A percentile compares a stretch with the other conserved stretches of the same genome.
Conservation (phyloP, 2,113 vertebrate species). For the Anarrhichthys ocellatus region DNA sequence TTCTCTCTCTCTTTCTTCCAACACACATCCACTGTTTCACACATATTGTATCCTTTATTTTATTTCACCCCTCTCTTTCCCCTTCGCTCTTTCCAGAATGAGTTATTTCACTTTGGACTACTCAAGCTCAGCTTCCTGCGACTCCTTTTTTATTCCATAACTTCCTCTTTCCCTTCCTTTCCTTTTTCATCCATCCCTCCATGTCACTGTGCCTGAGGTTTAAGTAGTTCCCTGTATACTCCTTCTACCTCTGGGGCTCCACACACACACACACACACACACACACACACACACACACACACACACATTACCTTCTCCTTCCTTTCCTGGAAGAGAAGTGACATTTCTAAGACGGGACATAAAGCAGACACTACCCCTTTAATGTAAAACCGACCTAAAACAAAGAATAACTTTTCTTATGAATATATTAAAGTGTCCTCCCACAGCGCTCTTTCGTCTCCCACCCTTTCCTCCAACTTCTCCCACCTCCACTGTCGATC, state of each 20-base stretch:
- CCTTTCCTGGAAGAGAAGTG: not conserved
- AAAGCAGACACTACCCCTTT: slow-evolving; percentile 24
- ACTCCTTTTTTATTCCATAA: slow-evolving; percentile 4
- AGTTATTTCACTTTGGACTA: slow-evolving; percentile 37
- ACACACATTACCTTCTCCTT: slow-evolving; percentile 3
- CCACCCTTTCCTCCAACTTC: slow-evolving; percentile 28
- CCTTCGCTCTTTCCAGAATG: slow-evolving; percentile 29
- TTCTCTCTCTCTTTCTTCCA: slow-evolving; percentile 17
- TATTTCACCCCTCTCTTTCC: slow-evolving; percentile 3
- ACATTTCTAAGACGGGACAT: slow-evolving; percentile 13
- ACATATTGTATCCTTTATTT: slow-evolving; percentile 25
- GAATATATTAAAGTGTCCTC: slow-evolving; percentile 51
- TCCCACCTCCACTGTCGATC: slow-evolving; percentile 46
- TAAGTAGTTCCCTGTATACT: slow-evolving; percentile 14
- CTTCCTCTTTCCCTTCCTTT: slow-evolving; percentile 6
- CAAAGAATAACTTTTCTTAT: slow-evolving; percentile 36
- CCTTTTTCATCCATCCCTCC: slow-evolving; percentile 19
- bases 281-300: not conserved
- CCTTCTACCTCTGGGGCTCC: slow-evolving; percentile 10
- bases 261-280: not conserved
- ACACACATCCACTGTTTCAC: slow-evolving; percentile 17
- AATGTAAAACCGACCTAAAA: slow-evolving; percentile 19
- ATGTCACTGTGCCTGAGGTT: slow-evolving; percentile 26
- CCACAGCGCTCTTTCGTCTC: slow-evolving; percentile 25
- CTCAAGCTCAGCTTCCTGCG: slow-evolving; percentile 27